Base-by-base conservation (phyloP, 2,888 invertebrate genomes). In the Agonopterix subpropinquella region DNA sequence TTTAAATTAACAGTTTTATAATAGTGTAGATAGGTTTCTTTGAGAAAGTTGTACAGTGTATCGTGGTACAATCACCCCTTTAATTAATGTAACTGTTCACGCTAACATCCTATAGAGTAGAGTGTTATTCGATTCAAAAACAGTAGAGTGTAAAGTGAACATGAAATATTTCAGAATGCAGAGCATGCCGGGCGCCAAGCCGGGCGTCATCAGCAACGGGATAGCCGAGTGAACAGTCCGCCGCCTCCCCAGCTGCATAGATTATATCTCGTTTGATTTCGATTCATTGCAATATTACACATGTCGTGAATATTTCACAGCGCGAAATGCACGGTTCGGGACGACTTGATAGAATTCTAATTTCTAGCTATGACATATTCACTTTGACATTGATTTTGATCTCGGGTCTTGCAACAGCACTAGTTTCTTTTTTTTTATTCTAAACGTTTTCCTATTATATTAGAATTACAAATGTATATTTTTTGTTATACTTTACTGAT, bases 321-420 rank as follows among this genome's bases (percentile, higher is more conserved):
- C 78, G 73, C 72, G 80, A 73, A 80, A 77, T 70, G 64, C 55
- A 51, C 55, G 47, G 76, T 80, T 81, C 81, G 84, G 81, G 81
- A 79, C 68, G 64, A 60, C 59, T n/a, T 59, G 47, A 61, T 62
- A 61, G 11, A n/a, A 39, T 39, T 13, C 11, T 35, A 35, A 51
- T 73, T 74, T 73, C 74, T 60, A 76, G 78, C 80, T 78, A 68
- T 78, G 83, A 83, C 62, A 71, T 83, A 83, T 84, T 83, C 84
- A 83, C 83, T 64, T 64, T 58, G 62, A 64, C 63, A 59, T 59
- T 65, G 54, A 57, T 63, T 76, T 80, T 80, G 82, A 83, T 86
- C 85, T 84, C 82, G 77, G 77, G 70, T 77, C 73, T 75, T 74
- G 73, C 77, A 76, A 73, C 71, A 62, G 66, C 69, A 64, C 69